These are phyloP conservation scores for Drosophila rufa DNA, from an alignment of 1,140 invertebrate genomes.

Conservation along the genomic window DNA sequence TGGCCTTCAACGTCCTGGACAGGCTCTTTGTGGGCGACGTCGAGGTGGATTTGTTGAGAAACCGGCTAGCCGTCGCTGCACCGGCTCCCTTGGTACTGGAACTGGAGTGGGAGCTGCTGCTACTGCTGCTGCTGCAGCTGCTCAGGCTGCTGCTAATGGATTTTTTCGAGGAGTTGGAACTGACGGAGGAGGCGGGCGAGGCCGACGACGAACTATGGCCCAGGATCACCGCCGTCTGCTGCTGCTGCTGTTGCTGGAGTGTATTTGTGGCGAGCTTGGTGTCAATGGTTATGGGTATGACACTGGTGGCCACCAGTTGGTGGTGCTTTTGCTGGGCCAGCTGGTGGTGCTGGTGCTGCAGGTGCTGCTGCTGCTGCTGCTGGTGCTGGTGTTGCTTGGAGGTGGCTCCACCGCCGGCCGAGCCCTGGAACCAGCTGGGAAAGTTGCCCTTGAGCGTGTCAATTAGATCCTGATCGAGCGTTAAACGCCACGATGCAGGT, in stretches of 20 bases:
- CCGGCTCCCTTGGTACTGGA: slow-evolving; percentile 41
- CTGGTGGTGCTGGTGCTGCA: slow-evolving; percentile 69
- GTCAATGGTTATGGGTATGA: slow-evolving; percentile 76
- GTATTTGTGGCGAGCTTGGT: slow-evolving; percentile 71
- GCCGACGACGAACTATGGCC: slow-evolving; percentile 70
- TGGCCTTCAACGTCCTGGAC: slow-evolving; percentile 64
- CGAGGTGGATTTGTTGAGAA: slow-evolving; percentile 69
- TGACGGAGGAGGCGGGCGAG: slow-evolving; percentile 78
- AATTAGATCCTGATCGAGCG: slow-evolving; percentile 95
- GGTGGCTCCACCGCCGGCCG: slow-evolving; percentile 38
- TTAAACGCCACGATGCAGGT: slow-evolving; percentile 94
- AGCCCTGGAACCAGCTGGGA: slow-evolving; percentile 94
- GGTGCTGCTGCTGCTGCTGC: slow-evolving; percentile 30
- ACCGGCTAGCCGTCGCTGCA: slow-evolving; percentile 59
- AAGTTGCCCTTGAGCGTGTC: slow-evolving; percentile 95
- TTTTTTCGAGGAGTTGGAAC: slow-evolving; percentile 79
- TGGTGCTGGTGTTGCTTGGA: slow-evolving; percentile 64
- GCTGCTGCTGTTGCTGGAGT: slow-evolving; percentile 67
- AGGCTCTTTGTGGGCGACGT: slow-evolving; percentile 68
- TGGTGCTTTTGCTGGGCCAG: slow-evolving; percentile 61
- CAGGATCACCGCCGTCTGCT: slow-evolving; percentile 56
- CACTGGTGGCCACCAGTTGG: slow-evolving; percentile 63
- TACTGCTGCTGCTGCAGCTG: slow-evolving; percentile 67
- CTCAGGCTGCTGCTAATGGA: slow-evolving; percentile 67
- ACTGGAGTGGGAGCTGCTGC: slow-evolving; percentile 34